phyloP scores from a whole-genome alignment of 92 coral and sea anemone genomes.

The Epizoanthus ramosus region DNA sequence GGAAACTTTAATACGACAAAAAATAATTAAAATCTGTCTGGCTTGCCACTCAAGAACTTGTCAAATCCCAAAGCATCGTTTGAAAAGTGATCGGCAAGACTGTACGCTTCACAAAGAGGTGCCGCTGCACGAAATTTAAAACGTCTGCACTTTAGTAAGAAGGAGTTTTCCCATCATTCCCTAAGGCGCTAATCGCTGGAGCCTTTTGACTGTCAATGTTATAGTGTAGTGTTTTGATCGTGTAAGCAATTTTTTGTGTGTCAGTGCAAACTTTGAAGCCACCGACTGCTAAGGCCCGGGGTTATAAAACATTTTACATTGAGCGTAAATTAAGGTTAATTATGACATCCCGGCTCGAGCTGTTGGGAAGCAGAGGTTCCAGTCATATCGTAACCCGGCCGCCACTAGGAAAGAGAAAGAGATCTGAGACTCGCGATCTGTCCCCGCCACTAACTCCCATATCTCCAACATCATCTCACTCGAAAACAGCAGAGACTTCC shows the following conservation, averaged over 20 bases:
- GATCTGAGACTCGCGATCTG: conserved; percentile 88
- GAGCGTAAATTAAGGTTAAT: conserved; percentile 95
- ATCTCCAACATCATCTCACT: conserved; percentile 94
- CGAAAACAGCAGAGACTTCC: conserved; percentile 83
- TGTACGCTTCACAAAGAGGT: conserved; percentile 74
- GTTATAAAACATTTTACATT: conserved; percentile 94
- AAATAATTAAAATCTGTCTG: conserved; percentile 96
- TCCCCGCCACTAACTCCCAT: conserved; percentile 99
- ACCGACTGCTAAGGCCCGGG: conserved; percentile 97
- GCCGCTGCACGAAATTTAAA: conserved; percentile 91
- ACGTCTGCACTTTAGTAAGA: conserved; percentile 68
- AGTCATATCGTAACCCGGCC: conserved; percentile 73
- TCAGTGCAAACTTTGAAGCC: conserved; percentile 80
- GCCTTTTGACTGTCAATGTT: conserved; percentile 72
- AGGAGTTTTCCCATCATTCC: conserved; percentile 78
- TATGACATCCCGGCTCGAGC: conserved; percentile 95
- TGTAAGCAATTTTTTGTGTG: conserved; percentile 62
- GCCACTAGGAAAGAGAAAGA: conserved; percentile 67
- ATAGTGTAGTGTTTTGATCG: conserved; percentile 78
- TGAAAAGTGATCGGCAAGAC: conserved; percentile 94
- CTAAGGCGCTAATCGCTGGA: conserved; percentile 90
- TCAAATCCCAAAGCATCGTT: conserved; percentile 92
- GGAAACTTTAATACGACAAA: conserved; percentile 99
- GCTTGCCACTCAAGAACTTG: conserved; percentile 98
- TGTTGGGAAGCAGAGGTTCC: conserved; percentile 79